These are phyloP conservation scores for Laticauda laticaudata DNA, from an alignment of 2,113 vertebrate genomes.

Conservation along the genomic window DNA sequence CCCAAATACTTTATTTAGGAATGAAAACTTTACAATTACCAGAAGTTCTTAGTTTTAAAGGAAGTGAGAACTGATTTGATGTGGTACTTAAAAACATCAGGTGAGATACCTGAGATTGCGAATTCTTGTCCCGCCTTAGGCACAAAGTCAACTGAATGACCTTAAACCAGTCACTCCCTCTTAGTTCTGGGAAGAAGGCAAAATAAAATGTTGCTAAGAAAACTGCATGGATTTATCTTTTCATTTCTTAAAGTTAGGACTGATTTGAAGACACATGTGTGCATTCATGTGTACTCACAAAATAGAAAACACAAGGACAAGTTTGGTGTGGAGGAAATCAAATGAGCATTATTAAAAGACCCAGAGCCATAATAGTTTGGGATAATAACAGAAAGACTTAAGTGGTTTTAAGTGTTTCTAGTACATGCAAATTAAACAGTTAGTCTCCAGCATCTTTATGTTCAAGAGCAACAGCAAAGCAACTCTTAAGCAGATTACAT, in stretches of 20 bases:
- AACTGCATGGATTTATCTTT: background rate
- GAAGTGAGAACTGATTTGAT: background rate
- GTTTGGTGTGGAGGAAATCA: background rate
- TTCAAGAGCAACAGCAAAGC: background rate
- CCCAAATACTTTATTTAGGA: background rate
- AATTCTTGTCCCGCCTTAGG: background rate
- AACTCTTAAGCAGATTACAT: background rate
- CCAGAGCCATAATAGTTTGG: background rate
- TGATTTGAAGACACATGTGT: background rate
- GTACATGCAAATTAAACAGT: background rate
- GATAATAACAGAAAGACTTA: background rate
- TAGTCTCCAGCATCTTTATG: background rate
- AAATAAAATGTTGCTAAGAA: background rate
- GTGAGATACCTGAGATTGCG: background rate
- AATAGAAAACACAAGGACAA: background rate
- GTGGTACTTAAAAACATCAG: background rate
- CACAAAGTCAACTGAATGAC: background rate
- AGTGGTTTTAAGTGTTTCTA: background rate
- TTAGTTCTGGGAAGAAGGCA: background rate
- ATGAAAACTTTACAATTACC: background rate
- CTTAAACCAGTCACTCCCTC: background rate
- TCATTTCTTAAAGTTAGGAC: background rate
- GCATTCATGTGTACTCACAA: background rate
- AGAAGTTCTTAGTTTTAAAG: background rate
- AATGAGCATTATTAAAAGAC: background rate